Percentiles rank a stretch among this genome's conserved stretches.
Conservation (phyloP, 2,888 invertebrate species). For the Cerceris rybyensis region DNA sequence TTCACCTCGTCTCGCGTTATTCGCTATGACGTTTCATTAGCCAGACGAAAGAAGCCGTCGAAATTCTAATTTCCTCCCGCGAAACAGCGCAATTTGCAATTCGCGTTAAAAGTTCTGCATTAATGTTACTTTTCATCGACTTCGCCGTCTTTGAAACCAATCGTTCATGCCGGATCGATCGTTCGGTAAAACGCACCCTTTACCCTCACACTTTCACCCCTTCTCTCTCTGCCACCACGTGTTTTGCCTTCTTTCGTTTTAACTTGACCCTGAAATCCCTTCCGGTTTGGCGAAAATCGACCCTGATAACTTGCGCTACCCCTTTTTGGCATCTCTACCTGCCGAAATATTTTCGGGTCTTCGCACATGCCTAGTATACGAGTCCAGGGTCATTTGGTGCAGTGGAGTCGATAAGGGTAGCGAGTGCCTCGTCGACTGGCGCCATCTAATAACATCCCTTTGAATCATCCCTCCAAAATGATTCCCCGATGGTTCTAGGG, state of each 20-base stretch:
- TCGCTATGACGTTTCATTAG: no score
- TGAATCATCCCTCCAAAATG: conserved; percentile 23
- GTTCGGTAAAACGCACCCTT: neutral
- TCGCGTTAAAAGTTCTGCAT: neutral
- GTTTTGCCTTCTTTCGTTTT: conserved; percentile 6
- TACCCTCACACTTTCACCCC: neutral
- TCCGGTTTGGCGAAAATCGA: conserved; percentile 48
- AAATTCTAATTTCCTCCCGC: no score
- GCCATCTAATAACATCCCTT: conserved; percentile 59
- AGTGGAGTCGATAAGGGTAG: conserved; percentile 73
- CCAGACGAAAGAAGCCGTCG: no score
- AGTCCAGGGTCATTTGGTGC: conserved; percentile 65
- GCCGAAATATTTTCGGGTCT: conserved; percentile 49
- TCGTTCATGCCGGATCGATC: conserved; percentile 2
- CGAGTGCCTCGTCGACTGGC: conserved; percentile 49
- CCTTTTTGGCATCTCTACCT: conserved; percentile 29
- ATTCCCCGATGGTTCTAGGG: conserved; percentile 7
- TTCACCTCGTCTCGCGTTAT: no score
- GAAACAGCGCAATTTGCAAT: no score
- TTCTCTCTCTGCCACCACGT: neutral
- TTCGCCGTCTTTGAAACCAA: neutral
- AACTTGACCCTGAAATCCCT: conserved; percentile 42
- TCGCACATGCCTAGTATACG: conserved; percentile 42
- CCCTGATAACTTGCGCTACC: conserved; percentile 44
- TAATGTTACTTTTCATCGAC: neutral